Conservation (phyloP, 2,797 vertebrate species). For the Clangula hyemalis region DNA sequence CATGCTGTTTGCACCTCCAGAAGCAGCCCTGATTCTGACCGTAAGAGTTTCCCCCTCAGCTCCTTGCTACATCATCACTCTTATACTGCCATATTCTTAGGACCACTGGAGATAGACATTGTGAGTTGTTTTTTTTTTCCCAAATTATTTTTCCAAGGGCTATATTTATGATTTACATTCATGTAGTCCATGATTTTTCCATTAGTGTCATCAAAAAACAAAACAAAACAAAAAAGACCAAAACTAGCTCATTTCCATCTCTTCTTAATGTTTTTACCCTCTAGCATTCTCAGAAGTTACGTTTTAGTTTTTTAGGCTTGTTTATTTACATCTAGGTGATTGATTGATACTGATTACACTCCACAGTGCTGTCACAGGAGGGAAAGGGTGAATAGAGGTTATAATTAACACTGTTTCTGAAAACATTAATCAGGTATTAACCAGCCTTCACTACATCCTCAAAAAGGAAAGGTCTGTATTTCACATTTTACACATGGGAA, state of each 20-base stretch:
- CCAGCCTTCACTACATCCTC: not conserved
- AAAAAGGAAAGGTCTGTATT: not conserved
- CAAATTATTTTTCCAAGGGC: not conserved
- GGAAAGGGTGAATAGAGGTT: not conserved
- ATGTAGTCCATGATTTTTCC: not conserved
- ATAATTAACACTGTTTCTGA: not conserved
- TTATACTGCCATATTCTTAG: not conserved
- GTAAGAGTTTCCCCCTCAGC: not conserved
- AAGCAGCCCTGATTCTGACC: not conserved
- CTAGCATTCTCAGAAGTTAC: not conserved
- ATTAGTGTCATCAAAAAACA: not conserved
- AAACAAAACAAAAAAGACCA: not conserved
- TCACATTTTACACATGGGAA: not conserved
- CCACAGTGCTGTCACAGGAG: not conserved
- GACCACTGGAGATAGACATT: not conserved
- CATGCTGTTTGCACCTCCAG: not conserved
- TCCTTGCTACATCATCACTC: not conserved
- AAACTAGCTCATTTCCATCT: not conserved
- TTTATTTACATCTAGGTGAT: not conserved
- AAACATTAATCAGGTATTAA: conserved; percentile 10
- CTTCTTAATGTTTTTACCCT: not conserved
- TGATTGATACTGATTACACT: not conserved
- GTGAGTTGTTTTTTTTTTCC: not conserved
- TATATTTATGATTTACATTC: not conserved
- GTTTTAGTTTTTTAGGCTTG: not conserved